Percentiles rank a stretch among this genome's conserved stretches.
These are phyloP conservation scores for Tetranychus cinnabarinus DNA, from an alignment of 1,140 invertebrate species.

Conservation along the genomic window DNA sequence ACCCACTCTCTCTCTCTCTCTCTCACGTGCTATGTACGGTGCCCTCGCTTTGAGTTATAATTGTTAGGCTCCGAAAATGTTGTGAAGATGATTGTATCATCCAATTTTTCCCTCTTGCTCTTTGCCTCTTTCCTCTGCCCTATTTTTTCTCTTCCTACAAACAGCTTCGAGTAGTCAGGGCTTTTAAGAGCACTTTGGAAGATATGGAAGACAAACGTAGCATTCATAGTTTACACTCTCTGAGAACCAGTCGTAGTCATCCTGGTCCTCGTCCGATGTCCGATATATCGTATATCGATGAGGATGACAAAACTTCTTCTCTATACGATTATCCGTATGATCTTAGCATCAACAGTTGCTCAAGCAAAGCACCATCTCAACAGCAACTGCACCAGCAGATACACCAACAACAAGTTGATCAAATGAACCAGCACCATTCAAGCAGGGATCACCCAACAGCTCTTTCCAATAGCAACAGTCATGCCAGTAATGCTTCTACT, in stretches of 20 bases:
- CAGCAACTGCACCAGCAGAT: background rate
- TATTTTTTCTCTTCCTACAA: constrained; percentile 30
- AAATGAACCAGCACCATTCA: too few species aligned
- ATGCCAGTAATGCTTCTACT: background rate
- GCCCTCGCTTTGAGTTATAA: background rate
- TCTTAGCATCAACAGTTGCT: background rate
- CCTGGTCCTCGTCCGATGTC: constrained; percentile 44
- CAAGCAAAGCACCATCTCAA: background rate
- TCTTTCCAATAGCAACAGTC: background rate
- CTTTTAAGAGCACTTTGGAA: constrained; percentile 98
- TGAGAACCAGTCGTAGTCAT: constrained; percentile 59
- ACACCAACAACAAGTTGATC: too few species aligned
- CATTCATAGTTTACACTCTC: constrained; percentile 86
- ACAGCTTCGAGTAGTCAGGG: constrained; percentile 98
- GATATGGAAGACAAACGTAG: constrained; percentile 96
- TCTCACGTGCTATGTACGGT: background rate
- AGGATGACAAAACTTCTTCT: constrained; percentile 28
- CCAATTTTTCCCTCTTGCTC: constrained; percentile 7
- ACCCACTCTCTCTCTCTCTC: background rate
- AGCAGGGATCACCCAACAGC: background rate
- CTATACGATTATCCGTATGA: constrained; percentile 16
- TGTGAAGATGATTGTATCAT: constrained; percentile 2
- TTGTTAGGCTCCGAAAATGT: background rate
- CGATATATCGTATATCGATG: constrained; percentile 21
- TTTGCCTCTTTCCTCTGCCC: constrained; percentile 12